Evolutionary conservation across 2,888 invertebrate species (phyloP).

Genomic region (Ochropacha duplaris): DNA sequence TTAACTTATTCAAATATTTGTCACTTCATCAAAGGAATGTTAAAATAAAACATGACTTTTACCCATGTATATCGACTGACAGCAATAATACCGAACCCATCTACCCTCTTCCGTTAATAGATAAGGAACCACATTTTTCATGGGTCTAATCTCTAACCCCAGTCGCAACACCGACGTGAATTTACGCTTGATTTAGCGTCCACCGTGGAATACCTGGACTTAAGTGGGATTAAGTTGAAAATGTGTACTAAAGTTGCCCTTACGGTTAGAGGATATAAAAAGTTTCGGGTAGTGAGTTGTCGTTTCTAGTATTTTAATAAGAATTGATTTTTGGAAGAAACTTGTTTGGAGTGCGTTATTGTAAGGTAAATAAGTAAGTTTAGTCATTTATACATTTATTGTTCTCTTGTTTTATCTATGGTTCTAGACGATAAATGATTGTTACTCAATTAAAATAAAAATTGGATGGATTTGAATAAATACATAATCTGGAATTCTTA

Average conservation of each 20-base stretch:
- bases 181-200: constrained; percentile 10
- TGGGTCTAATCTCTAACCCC: constrained; percentile 16
- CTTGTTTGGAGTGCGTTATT: no score
- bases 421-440: no score
- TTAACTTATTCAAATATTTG: no score
- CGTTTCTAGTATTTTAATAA: no score
- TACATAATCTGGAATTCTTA: no score
- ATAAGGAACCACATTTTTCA: constrained; percentile 17
- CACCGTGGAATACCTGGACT: neutral
- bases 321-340: no score
- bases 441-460: no score
- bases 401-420: no score
- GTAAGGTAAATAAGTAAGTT: no score
- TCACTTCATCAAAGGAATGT: no score
- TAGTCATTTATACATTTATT: no score
- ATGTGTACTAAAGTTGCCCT: neutral
- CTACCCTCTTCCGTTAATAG: neutral
- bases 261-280: neutral
- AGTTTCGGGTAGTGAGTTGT: neutral
- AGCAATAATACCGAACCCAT: neutral
- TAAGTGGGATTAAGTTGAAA: neutral
- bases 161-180: constrained; percentile 2
- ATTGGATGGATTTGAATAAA: no score
- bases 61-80: neutral
- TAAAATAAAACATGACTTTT: neutral